A percentile compares a stretch with the other conserved stretches of the same genome.
phyloP scores from a whole-genome alignment of 2,113 vertebrate genomes.

The Otus sunia region DNA sequence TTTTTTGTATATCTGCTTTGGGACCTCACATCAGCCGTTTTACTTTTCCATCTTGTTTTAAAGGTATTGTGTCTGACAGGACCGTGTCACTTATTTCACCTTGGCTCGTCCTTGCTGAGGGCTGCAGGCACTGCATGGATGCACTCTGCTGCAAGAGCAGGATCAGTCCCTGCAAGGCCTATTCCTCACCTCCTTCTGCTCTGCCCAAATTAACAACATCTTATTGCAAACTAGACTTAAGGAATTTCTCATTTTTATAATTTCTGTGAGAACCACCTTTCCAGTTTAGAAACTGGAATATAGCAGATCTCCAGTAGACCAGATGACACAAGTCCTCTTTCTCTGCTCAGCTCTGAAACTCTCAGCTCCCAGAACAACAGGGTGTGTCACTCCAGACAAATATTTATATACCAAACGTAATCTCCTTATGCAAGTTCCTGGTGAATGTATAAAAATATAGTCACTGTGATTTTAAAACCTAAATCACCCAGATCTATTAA shows the following conservation, averaged over 20 bases:
- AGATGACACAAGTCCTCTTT: neutral
- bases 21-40: neutral
- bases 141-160: neutral
- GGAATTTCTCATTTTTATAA: neutral
- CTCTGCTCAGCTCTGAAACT: neutral
- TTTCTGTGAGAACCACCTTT: neutral
- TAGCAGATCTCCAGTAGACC: neutral
- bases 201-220: neutral
- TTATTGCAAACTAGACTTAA: neutral
- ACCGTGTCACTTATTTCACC: neutral
- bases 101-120: neutral
- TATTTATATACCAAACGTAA: neutral
- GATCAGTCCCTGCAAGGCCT: neutral
- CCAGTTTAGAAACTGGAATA: neutral
- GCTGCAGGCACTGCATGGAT: neutral
- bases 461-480: neutral
- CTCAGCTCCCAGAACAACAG: neutral
- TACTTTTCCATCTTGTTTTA: neutral
- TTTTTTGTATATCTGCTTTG: neutral
- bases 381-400: slow-evolving; percentile 43
- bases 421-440: slow-evolving; percentile 18
- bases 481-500: slow-evolving; percentile 10
- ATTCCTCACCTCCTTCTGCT: neutral
- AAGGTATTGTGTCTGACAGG: neutral
- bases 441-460: neutral